Percentiles rank a stretch among this genome's conserved stretches.
Conservation (phyloP, 2,113 vertebrate species). For the Craseonycteris thonglongyai region DNA sequence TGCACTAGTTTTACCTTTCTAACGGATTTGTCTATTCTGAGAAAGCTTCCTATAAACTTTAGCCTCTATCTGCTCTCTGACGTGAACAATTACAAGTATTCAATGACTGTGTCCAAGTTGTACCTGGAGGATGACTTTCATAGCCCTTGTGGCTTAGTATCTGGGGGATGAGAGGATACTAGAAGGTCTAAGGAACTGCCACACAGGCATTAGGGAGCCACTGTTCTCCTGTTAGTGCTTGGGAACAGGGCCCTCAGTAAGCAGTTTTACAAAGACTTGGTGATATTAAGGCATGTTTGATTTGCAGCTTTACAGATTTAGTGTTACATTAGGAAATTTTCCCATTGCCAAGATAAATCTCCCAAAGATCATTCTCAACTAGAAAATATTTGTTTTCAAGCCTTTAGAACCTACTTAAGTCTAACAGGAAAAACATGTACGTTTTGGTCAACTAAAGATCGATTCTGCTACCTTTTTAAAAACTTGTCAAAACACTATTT, state of each 20-base stretch:
- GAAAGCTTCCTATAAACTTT: neutral
- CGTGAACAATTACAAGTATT: neutral
- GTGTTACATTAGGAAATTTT: neutral
- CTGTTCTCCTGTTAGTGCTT: neutral
- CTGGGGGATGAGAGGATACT: neutral
- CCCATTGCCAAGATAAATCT: neutral
- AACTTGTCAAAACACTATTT: neutral
- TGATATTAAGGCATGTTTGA: neutral
- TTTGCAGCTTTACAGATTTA: neutral
- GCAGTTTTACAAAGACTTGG: neutral
- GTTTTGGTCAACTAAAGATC: neutral
- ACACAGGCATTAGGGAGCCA: neutral
- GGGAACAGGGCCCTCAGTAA: neutral
- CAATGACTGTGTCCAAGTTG: neutral
- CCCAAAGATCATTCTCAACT: neutral
- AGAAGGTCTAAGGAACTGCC: neutral
- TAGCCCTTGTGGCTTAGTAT: neutral
- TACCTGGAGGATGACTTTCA: neutral
- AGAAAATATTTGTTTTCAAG: conserved; percentile 3
- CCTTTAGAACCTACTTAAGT: neutral
- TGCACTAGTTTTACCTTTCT: neutral
- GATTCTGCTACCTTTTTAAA: neutral
- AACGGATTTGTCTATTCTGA: neutral
- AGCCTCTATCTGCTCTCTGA: neutral
- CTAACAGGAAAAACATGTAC: neutral